Percentiles rank a stretch among this genome's conserved stretches.
phyloP scores from a whole-genome alignment of 2,797 vertebrate species.

The Acanthopagrus latus region DNA sequence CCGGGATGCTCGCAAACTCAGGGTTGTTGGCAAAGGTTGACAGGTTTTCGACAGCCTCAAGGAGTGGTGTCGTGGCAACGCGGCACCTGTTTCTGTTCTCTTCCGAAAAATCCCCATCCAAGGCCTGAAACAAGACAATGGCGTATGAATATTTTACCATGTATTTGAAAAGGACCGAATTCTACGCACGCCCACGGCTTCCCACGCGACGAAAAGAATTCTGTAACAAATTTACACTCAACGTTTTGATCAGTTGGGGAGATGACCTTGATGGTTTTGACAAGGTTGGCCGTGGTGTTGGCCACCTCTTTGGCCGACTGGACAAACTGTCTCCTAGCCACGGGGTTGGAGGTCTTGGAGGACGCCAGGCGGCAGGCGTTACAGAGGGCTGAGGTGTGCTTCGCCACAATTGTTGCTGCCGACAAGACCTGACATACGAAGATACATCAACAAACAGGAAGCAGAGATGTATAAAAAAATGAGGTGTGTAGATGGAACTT shows the following conservation, averaged over 20 bases:
- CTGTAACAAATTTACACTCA: conserved; percentile 73
- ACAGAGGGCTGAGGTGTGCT: conserved; percentile 97
- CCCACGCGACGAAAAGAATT: conserved; percentile 40
- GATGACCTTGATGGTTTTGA: conserved; percentile 98
- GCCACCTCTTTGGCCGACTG: conserved; percentile 99
- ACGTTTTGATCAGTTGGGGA: conserved; percentile 80
- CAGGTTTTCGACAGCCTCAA: conserved; percentile 97
- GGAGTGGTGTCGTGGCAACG: conserved; percentile 92
- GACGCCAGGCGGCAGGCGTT: conserved; percentile 98
- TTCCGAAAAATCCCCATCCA: conserved; percentile 97
- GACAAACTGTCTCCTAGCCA: conserved; percentile 97
- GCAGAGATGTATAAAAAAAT: conserved; percentile 13
- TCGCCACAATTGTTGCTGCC: conserved; percentile 97
- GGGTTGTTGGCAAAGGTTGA: conserved; percentile 97
- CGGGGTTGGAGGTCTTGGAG: conserved; percentile 96
- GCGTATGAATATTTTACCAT: conserved; percentile 25
- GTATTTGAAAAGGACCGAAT: conserved; percentile 10
- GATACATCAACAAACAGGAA: conserved; percentile 12
- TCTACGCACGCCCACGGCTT: conserved; percentile 43
- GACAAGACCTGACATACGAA: conserved; percentile 90
- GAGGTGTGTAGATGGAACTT: background rate
- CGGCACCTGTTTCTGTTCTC: conserved; percentile 95
- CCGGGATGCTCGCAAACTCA: conserved; percentile 97
- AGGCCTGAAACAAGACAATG: conserved; percentile 82
- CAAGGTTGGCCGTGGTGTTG: conserved; percentile 98